Evolutionary conservation across 2,113 vertebrate species (phyloP), one percentile per base, ranked within the genome.

Genomic region (Podilymbus podiceps): DNA sequence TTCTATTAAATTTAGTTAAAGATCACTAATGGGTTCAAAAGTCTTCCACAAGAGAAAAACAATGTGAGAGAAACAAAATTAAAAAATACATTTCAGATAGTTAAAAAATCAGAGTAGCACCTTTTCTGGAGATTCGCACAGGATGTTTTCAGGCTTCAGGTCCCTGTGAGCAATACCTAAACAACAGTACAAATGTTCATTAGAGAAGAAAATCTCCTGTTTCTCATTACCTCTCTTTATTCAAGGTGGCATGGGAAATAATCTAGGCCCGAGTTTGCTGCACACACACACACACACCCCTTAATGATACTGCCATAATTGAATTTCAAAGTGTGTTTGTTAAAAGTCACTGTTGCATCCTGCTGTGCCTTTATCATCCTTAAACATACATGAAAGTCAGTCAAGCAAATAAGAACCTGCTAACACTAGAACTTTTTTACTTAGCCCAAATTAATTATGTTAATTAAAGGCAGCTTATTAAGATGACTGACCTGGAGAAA

Each of bases 121-220:
- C 98, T 98, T 98, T 96, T 99, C 99, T 87, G 98, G 98, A 97
- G 97, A 99, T 98, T 99, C 99, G 87, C 99, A 99, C 60, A 99
- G 97, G 96, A 99, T 99, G 94, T 99, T 99, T 97, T 99, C 99
- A 91, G 99, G 99, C 96, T 99, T 99, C 87, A 99, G 98, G 96
- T 99, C 99, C 42, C 99, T 98, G 85, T 99, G 99, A 97, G 99
- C 99, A 88, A 99, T 99, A 94, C 99, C 99, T 98, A 94, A 89
- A 95, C 27, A 91, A 94, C 53, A 93, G 73, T 49, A 91, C 35
- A 95, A 71, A 86, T 15, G 11, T 13, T 76, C 30, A 94, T 90
- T 84, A 95, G 49, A 96, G 31, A 85, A 72, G n/a, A 89, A 28
- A 62, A 12, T 42, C 31, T 68, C 11, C 15, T 40, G n/a, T 16